These are phyloP conservation scores for Melinaea marsaeus DNA, from an alignment of 2,888 invertebrate species.

Conservation along the genomic window DNA sequence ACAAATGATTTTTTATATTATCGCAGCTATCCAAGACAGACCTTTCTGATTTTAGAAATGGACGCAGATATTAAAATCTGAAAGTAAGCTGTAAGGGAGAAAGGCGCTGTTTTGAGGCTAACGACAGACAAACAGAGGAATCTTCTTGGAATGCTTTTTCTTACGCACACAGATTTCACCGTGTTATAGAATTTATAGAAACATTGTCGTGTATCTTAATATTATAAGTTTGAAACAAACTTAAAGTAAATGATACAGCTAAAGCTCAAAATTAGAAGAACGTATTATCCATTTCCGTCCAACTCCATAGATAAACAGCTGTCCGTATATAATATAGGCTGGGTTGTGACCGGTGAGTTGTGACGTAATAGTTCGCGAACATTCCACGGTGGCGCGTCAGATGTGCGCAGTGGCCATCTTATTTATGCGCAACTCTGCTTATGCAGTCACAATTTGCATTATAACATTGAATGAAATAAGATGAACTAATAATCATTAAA, in stretches of 20 bases:
- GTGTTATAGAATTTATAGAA: too few relatives aligned
- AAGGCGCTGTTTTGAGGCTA: conserved; percentile 18
- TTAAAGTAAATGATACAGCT: too few relatives aligned
- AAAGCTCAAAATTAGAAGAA: too few relatives aligned
- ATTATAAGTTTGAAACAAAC: too few relatives aligned
- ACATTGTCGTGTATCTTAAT: too few relatives aligned
- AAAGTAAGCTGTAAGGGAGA: conserved; percentile 19
- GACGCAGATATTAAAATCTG: conserved; percentile 13
- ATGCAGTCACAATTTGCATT: not conserved
- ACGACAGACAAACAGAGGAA: conserved; percentile 18
- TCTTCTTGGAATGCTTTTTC: conserved; percentile 11
- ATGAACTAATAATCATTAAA: not conserved
- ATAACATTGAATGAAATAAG: not conserved
- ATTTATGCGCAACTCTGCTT: conserved; percentile 14
- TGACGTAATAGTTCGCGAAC: conserved; percentile 27
- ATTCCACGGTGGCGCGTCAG: conserved; percentile 19
- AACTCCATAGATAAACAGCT: too few relatives aligned
- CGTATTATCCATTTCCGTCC: too few relatives aligned
- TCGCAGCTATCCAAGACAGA: not conserved
- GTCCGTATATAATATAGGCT: not conserved
- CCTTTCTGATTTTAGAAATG: conserved; percentile 1
- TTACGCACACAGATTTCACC: not conserved
- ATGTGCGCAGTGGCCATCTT: conserved; percentile 18
- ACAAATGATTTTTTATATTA: too few relatives aligned
- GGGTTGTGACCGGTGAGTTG: not conserved